phyloP scores from a whole-genome alignment of 2,888 invertebrate genomes.

The Amblyteles armatorius region DNA sequence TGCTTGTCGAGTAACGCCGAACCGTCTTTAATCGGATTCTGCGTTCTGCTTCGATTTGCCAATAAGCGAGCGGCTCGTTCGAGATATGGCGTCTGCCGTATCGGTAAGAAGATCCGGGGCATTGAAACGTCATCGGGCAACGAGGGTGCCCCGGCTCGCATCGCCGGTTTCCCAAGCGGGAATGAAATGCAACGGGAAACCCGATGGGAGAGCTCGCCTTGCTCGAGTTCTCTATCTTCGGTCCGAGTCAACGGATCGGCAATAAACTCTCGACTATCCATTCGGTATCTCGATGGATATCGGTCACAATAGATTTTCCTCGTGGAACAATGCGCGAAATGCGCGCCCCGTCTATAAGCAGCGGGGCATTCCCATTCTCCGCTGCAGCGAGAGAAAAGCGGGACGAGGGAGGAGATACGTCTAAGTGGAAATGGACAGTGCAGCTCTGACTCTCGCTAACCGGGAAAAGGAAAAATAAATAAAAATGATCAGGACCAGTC shows the following conservation, averaged over 20 bases:
- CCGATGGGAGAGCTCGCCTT: neutral
- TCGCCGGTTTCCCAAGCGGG: constrained; percentile 3
- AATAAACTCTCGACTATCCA: constrained; percentile 51
- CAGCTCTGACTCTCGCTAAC: constrained; percentile 23
- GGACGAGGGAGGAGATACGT: constrained; percentile 21
- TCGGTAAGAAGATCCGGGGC: constrained; percentile 11
- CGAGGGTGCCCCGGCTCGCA: neutral
- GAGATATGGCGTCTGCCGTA: neutral
- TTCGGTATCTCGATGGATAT: constrained; percentile 47
- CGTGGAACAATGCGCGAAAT: constrained; percentile 57
- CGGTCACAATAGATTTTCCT: constrained; percentile 50
- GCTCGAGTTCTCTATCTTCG: constrained; percentile 4
- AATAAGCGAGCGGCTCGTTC: neutral
- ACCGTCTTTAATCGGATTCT: neutral
- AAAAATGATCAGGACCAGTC: constrained; percentile 33
- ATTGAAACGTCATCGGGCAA: constrained; percentile 1
- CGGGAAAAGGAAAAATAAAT: constrained; percentile 4
- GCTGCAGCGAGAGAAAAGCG: constrained; percentile 29
- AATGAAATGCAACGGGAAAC: constrained; percentile 6
- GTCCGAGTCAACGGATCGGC: constrained; percentile 40
- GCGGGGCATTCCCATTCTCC: constrained; percentile 39
- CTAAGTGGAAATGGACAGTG: constrained; percentile 21
- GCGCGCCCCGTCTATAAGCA: constrained; percentile 9
- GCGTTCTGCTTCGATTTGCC: constrained; percentile 4
- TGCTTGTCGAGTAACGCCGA: neutral